Base-by-base conservation (phyloP, 2,113 vertebrate species). In the Coptodon rendalli region DNA sequence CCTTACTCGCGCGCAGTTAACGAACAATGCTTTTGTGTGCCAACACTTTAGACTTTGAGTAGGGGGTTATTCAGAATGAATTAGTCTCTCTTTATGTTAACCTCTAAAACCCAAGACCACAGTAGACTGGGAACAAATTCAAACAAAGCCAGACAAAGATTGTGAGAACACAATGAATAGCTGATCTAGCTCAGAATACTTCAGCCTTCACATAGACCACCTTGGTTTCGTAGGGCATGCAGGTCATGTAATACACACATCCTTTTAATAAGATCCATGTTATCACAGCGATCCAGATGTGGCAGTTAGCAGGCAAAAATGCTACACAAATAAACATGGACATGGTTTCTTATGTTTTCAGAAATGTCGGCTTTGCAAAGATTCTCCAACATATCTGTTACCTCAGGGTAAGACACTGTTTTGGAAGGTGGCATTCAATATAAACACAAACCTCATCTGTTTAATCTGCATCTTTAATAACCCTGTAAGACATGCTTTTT, bases 11-110 rank as follows among this genome's bases (percentile, higher is more conserved):
- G 10, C 54, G 27, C 11, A 5, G 45, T 61, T 86, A 78, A 43
- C 31, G 9, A 54, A 88, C 84, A 81, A 82, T n/a, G 73, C 84
- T 54, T 91, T 86, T 88, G 50, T 87, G 57, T 85, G 73, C 36
- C 7, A 19, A 82, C 57, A 79, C 57, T 90, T 56, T 66, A 40
- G 73, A 87, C 45, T 81, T 17, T 63, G 45, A 66, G 61, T 50
- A 36, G 5, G 61, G 87, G 80, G 36, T 80, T 84, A 31, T 87
- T 89, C 53, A 81, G 66, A 89, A 82, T 29, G 59, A 86, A 92
- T 80, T 88, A 8, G 29, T 61, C 68, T 81, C 57, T 87, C 68
- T 61, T 54, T 9, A 5, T 9, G 2, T 81, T 85, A 83, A 89
- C 76, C 61, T 91, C 52, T 79, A 61, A 88, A 80, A 63, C 38